phyloP scores from a whole-genome alignment of 2,888 invertebrate species.

The Drosophila macrospina region DNA sequence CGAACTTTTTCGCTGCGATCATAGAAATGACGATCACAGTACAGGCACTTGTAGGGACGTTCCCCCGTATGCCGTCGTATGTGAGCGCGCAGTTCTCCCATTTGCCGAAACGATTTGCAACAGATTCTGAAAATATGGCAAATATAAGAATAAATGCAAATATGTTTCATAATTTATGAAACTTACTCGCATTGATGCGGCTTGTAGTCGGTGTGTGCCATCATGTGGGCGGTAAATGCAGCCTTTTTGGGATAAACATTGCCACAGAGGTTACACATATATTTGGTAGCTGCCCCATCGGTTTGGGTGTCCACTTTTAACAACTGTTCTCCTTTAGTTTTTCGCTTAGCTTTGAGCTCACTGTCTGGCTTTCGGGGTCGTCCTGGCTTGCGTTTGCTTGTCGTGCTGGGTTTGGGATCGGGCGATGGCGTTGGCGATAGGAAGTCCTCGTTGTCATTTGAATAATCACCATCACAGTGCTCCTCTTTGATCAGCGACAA shows the following conservation, averaged over 20 bases:
- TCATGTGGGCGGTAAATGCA: conserved; percentile 80
- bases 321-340: conserved; percentile 7
- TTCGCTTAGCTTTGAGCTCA: conserved; percentile 63
- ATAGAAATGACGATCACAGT: conserved; percentile 77
- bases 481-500: conserved; percentile 17
- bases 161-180: too few relatives aligned
- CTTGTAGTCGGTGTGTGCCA: conserved; percentile 78
- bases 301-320: conserved; percentile 5
- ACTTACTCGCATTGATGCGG: conserved; percentile 84
- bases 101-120: conserved; percentile 81
- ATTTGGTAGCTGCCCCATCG: conserved; percentile 43
- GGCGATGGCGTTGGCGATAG: conserved; percentile 62
- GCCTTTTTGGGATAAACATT: conserved; percentile 80
- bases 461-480: conserved; percentile 11
- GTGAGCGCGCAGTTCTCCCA: conserved; percentile 83
- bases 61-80: conserved; percentile 85
- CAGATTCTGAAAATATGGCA: conserved; percentile 74
- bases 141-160: too few relatives aligned
- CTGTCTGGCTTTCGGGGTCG: conserved; percentile 67
- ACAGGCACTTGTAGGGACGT: conserved; percentile 82
- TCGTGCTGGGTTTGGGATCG: conserved; percentile 13
- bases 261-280: conserved; percentile 82
- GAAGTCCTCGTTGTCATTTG: conserved; percentile 44
- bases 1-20: conserved; percentile 72
- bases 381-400: conserved; percentile 49